These are phyloP conservation scores for Nibea albiflora DNA, from an alignment of 2,113 vertebrate species.

Conservation along the genomic window DNA sequence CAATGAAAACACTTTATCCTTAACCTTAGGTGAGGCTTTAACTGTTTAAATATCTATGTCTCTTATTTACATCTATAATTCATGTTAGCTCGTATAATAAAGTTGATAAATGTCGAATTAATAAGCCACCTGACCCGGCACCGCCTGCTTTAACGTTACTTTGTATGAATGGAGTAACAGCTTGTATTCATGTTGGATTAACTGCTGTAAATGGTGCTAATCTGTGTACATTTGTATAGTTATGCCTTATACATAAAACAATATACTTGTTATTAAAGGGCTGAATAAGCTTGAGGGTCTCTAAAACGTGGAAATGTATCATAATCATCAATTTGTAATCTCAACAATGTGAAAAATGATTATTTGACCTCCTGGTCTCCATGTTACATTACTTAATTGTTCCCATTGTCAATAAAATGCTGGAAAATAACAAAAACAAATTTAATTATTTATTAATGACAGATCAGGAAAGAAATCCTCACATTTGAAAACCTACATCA, in stretches of 20 bases:
- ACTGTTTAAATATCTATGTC: fast-evolving
- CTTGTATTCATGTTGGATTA: not conserved
- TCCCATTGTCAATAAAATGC: not conserved
- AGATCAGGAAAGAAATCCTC: not conserved
- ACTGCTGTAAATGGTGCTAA: too few relatives aligned
- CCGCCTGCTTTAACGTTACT: not conserved
- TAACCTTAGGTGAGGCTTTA: fast-evolving
- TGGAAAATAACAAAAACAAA: not conserved
- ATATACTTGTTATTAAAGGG: not conserved
- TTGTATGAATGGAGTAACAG: not conserved
- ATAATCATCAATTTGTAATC: too few relatives aligned
- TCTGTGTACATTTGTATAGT: not conserved
- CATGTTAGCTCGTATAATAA: not conserved
- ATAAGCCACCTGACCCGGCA: constrained; percentile 14
- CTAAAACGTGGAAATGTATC: not conserved
- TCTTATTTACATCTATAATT: fast-evolving
- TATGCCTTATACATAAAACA: too few relatives aligned
- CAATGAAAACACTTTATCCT: not conserved
- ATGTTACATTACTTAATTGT: not conserved
- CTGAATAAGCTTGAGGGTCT: not conserved
- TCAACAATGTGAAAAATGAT: not conserved
- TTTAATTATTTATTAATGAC: too few relatives aligned
- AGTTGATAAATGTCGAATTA: not conserved
- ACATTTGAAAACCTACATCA: not conserved
- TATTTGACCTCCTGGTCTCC: too few relatives aligned